Evolutionary conservation across 2,113 vertebrate species (phyloP), one percentile per base, ranked within the genome.

Genomic region (Gasterosteus nipponicus): DNA sequence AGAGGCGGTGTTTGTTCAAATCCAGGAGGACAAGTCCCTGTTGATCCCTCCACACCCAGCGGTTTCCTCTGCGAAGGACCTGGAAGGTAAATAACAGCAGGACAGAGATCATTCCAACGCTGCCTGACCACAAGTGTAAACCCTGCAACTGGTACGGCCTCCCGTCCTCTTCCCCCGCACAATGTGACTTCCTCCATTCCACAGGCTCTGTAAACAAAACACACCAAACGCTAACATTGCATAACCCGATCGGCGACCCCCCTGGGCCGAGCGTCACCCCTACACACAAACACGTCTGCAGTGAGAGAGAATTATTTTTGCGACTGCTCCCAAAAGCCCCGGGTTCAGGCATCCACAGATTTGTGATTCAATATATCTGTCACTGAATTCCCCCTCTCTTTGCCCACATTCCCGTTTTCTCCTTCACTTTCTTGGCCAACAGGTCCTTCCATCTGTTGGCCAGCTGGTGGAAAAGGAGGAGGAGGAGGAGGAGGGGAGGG

Each of bases 381-480:
- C 74, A 73, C 38, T 46, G 60, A 72, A 19, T 60, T 66, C 42
- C 53, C 35, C 59, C 10, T 22, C 38, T 47, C 57, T 15, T 49
- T 47, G 39, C 70, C 74, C 76, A 84, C 64, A 65, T 80, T 88
- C 66, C 75, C 73, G 39, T 88, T 78, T 75, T 75, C 71, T 84
- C 65, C 74, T 80, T 82, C 49, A 56, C 82, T 84, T 82, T 90
- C 77, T 89, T 87, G 87, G 92, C 91, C 88, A 86, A 88, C 88
- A 86, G 88, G 89, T 90, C 78, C 54, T 82, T 85, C 89, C 92
- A 93, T 94, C 92, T 93, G 92, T 79, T 83, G 73, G 73, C 87
- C 93, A 93, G 92, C 88, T 94, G 92, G 89, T 86, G 81, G 64
- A 81, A 44, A 62, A 71, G 33, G 59, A 77, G 69, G 76, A 83